Evolutionary conservation across 2,113 vertebrate species (phyloP).

Genomic region (Salminus brasiliensis): DNA sequence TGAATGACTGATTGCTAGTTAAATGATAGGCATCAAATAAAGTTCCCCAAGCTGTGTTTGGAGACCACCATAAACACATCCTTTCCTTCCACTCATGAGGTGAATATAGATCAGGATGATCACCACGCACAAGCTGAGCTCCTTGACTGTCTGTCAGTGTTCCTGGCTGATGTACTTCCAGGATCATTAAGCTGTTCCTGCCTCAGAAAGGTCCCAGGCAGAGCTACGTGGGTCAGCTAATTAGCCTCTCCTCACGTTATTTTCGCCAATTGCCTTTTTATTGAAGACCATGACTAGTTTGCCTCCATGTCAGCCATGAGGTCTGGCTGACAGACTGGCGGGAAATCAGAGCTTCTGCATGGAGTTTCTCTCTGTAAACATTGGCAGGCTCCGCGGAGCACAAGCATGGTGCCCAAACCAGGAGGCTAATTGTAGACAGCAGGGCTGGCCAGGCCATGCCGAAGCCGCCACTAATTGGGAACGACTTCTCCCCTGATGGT

Average conservation of each 20-base stretch:
- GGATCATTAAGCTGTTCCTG: not conserved
- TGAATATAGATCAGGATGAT: not conserved
- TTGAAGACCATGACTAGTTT: constrained; percentile 27
- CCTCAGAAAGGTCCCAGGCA: not conserved
- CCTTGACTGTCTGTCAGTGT: not conserved
- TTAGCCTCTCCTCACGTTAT: constrained; percentile 9
- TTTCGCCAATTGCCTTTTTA: constrained; percentile 39
- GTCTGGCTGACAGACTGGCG: constrained; percentile 23
- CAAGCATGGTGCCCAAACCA: constrained; percentile 27
- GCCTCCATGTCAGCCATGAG: constrained; percentile 28
- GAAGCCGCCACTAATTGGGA: constrained; percentile 42
- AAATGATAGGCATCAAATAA: constrained; percentile 43
- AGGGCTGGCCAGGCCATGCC: constrained; percentile 32
- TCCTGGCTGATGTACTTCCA: not conserved
- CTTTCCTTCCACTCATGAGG: not conserved
- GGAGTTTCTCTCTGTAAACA: constrained; percentile 52
- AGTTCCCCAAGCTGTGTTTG: constrained; percentile 30
- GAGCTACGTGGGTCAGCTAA: not conserved
- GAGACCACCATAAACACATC: constrained; percentile 37
- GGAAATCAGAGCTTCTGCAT: constrained; percentile 53
- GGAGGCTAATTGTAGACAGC: constrained; percentile 54
- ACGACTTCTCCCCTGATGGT: constrained; percentile 43
- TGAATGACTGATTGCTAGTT: constrained; percentile 44
- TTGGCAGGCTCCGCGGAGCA: constrained; percentile 13
- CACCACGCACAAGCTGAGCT: constrained; percentile 7